A percentile compares a stretch with the other conserved stretches of the same genome.
phyloP scores from a whole-genome alignment of 2,113 vertebrate species.

The Pseudopodoces humilis region DNA sequence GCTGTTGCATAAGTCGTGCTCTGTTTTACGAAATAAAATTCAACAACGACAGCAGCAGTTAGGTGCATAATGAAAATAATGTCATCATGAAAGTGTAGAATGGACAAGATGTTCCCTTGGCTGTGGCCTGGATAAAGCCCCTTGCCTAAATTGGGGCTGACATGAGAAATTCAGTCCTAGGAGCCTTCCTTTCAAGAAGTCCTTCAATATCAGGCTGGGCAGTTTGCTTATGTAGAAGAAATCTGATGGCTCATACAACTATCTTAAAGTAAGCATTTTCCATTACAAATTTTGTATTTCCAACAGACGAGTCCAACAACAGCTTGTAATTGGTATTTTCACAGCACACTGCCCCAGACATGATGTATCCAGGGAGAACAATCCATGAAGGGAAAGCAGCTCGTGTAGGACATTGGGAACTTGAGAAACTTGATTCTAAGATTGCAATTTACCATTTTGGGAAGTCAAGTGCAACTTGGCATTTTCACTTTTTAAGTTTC shows the following conservation, averaged over 20 bases:
- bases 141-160: neutral
- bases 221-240: neutral
- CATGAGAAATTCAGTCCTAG: neutral
- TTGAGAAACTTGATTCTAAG: neutral
- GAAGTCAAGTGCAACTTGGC: neutral
- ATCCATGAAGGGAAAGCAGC: neutral
- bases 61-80: neutral
- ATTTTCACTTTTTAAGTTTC: neutral
- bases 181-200: neutral
- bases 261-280: neutral
- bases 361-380: neutral
- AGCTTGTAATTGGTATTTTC: neutral
- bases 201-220: neutral
- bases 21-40: neutral
- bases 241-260: neutral
- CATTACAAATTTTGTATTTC: neutral
- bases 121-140: neutral
- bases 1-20: neutral
- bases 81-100: neutral
- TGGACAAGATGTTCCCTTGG: neutral
- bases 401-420: neutral
- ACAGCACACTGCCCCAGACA: neutral
- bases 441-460: neutral
- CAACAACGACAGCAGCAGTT: neutral
- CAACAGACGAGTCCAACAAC: neutral